Evolutionary conservation across 2,113 vertebrate genomes (phyloP).

Genomic region (Hystrix brachyura): DNA sequence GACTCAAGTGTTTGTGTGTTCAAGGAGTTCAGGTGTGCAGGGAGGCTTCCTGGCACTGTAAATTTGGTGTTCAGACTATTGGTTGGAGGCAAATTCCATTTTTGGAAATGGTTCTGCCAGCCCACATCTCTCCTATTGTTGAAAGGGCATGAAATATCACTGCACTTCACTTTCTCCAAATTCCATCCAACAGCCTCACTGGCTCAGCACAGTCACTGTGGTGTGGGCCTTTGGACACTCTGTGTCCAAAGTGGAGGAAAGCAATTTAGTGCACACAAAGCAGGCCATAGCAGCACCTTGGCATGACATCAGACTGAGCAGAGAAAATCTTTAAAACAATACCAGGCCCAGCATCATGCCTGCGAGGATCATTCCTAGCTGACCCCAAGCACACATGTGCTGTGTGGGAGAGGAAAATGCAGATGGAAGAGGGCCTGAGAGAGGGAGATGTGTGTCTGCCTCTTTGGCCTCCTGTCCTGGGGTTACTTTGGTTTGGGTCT

Average conservation of each 20-base stretch:
- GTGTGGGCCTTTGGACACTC: slow-evolving; percentile 39
- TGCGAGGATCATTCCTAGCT: background rate
- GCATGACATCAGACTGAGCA: slow-evolving; percentile 66
- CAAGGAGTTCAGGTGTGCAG: background rate
- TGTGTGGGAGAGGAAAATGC: background rate
- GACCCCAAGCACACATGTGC: background rate
- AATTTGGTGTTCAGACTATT: background rate
- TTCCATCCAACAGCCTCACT: background rate
- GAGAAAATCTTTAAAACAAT: slow-evolving; percentile 29
- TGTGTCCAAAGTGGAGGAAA: slow-evolving; percentile 53
- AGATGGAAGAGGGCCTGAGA: background rate
- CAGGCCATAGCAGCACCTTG: slow-evolving; percentile 50
- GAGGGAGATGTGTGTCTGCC: background rate
- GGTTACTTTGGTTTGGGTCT: slow-evolving; percentile 66
- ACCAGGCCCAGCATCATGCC: background rate
- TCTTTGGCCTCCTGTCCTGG: background rate
- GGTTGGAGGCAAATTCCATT: slow-evolving; percentile 45
- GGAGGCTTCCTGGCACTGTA: background rate
- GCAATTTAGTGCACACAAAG: slow-evolving; percentile 45
- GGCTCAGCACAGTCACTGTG: slow-evolving; percentile 24
- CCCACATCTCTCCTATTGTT: background rate
- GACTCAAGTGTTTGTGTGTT: background rate
- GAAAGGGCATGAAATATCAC: background rate
- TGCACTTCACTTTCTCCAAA: slow-evolving; percentile 3
- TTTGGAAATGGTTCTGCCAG: slow-evolving; percentile 39